Conservation (phyloP, 2,113 vertebrate genomes). For the Elephas maximus region DNA sequence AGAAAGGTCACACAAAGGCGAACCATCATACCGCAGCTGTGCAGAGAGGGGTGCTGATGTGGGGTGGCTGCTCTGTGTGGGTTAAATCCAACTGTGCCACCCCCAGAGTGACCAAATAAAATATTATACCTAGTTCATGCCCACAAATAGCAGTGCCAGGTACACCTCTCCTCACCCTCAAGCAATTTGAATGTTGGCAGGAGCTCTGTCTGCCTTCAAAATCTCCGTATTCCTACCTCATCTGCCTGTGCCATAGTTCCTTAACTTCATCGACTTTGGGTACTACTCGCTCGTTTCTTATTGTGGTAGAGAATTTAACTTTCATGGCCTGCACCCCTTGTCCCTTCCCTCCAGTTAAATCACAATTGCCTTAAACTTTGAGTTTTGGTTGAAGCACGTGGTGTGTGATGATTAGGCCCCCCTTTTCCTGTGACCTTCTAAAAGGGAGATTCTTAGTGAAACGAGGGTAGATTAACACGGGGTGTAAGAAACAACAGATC, state of each 20-base stretch:
- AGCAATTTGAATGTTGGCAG: rapidly evolving
- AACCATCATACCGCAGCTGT: no score
- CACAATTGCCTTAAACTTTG: rapidly evolving
- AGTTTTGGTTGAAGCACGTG: background rate
- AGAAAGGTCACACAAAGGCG: no score
- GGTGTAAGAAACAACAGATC: background rate
- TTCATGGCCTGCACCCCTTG: rapidly evolving
- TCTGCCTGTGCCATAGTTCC: rapidly evolving
- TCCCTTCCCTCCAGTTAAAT: background rate
- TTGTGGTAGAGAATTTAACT: background rate
- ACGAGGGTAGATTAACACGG: no score
- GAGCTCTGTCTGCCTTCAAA: rapidly evolving
- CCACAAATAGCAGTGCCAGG: rapidly evolving
- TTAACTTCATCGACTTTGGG: background rate
- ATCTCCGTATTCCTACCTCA: background rate
- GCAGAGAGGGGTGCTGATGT: no score
- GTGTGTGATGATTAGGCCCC: background rate
- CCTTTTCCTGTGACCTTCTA: no score
- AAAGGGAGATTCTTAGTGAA: background rate
- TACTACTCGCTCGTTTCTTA: background rate
- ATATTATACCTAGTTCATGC: background rate
- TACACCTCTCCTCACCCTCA: background rate
- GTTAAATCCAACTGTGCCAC: background rate
- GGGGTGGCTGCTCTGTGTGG: rapidly evolving
- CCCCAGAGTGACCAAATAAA: background rate